A percentile compares a stretch with the other conserved stretches of the same genome.
Evolutionary conservation across 1,140 invertebrate genomes (phyloP).

Genomic region (Oedothorax gibbosus): DNA sequence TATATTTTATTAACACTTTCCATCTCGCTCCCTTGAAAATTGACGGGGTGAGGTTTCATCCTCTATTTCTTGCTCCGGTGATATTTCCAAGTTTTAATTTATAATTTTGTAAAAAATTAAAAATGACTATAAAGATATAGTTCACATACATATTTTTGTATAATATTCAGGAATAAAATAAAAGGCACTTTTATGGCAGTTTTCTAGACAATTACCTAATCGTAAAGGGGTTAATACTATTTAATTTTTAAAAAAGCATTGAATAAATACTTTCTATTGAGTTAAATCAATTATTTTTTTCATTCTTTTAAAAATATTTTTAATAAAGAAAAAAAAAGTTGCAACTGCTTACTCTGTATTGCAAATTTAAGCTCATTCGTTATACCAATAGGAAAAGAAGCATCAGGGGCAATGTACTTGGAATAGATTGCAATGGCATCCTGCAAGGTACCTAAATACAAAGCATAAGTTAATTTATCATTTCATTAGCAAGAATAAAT

Average conservation of each 20-base stretch:
- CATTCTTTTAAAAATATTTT: background rate
- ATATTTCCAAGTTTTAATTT: no score
- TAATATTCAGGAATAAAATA: background rate
- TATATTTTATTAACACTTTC: no score
- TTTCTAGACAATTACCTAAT: background rate
- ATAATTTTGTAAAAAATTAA: no score
- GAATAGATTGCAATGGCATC: slow-evolving; percentile 73
- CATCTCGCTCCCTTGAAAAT: no score
- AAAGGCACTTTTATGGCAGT: background rate
- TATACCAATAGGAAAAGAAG: slow-evolving; percentile 69
- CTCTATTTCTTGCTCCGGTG: no score
- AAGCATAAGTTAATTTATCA: background rate
- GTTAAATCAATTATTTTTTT: background rate
- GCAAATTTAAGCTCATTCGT: slow-evolving; percentile 69
- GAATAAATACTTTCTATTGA: background rate
- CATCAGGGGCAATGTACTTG: slow-evolving; percentile 72
- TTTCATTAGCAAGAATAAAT: background rate
- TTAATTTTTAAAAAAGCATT: no score
- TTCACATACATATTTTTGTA: background rate
- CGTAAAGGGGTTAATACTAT: background rate
- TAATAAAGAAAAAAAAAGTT: background rate
- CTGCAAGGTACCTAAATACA: slow-evolving; percentile 66
- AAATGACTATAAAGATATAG: no score
- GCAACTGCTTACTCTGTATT: slow-evolving; percentile 36
- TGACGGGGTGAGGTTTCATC: no score